phyloP scores from a whole-genome alignment of 2,113 vertebrate genomes.

The Albula glossodonta region DNA sequence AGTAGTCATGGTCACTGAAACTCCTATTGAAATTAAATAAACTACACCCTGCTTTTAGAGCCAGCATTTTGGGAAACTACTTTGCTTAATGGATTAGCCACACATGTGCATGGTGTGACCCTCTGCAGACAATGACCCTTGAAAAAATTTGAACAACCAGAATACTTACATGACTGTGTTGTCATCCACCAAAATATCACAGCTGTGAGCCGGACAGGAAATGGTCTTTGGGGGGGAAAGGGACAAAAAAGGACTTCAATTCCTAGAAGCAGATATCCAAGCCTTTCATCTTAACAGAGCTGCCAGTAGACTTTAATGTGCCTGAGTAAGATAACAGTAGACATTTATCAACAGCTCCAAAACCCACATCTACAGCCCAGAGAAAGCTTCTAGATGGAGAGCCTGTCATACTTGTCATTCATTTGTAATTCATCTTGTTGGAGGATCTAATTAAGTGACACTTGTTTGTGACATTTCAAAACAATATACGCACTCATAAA shows the following conservation, averaged over 20 bases:
- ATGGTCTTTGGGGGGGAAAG: constrained; percentile 78
- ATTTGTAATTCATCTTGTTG: not conserved
- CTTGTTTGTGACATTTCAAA: not conserved
- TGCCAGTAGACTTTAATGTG: not conserved
- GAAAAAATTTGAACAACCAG: not conserved
- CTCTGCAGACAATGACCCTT: not conserved
- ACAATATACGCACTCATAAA: not conserved
- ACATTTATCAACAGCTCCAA: not conserved
- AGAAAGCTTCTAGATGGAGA: not conserved
- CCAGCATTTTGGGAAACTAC: too few species aligned
- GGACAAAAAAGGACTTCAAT: not conserved
- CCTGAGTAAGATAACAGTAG: not conserved
- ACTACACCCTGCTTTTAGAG: too few species aligned
- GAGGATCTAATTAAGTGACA: not conserved
- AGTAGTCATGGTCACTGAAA: too few species aligned
- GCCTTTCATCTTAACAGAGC: not conserved
- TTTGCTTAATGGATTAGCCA: too few species aligned
- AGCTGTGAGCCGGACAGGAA: constrained; percentile 99
- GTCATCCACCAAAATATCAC: constrained; percentile 99
- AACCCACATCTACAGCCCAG: not conserved
- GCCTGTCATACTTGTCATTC: not conserved
- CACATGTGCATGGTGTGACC: not conserved
- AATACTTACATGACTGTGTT: constrained; percentile 99
- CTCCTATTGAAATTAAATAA: too few species aligned
- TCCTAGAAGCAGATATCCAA: not conserved